Conservation (phyloP, 2,797 vertebrate genomes). For the Muraenolepis orangiensis region DNA sequence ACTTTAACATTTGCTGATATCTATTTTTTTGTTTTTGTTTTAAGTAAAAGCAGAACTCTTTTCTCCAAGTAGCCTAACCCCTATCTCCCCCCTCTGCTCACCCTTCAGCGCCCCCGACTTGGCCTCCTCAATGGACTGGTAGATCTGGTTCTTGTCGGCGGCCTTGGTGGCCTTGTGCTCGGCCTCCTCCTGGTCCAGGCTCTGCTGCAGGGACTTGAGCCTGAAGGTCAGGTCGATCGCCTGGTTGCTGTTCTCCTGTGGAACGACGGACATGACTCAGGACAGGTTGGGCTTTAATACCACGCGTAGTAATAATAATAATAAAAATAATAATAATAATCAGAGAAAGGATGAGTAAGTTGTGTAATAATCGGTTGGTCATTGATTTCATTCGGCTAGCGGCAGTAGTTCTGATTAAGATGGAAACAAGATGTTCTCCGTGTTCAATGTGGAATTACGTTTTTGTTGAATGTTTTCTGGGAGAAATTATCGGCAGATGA, state of each 20-base stretch:
- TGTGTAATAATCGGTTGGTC: neutral
- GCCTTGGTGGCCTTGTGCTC: constrained; percentile 91
- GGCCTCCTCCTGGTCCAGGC: constrained; percentile 89
- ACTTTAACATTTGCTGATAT: neutral
- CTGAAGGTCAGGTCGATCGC: constrained; percentile 95
- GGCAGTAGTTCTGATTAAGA: neutral
- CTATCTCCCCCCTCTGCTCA: constrained; percentile 40
- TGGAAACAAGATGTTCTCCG: neutral
- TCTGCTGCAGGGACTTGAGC: constrained; percentile 90
- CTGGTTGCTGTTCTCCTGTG: constrained; percentile 90
- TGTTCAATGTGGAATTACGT: too few relatives aligned
- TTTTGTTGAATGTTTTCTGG: neutral
- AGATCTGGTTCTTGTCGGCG: constrained; percentile 85
- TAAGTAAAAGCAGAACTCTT: neutral
- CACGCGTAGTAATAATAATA: neutral
- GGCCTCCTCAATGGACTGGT: constrained; percentile 90
- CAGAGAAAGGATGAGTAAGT: neutral
- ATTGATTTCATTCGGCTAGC: neutral
- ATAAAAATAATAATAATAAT: neutral
- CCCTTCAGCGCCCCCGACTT: constrained; percentile 93
- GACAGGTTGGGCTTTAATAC: too few relatives aligned
- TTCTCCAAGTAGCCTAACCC: neutral
- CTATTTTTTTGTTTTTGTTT: neutral
- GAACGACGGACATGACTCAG: constrained; percentile 8
- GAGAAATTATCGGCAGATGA: too few relatives aligned